Percentiles rank a stretch among this genome's conserved stretches.
Conservation (phyloP, 2,888 invertebrate genomes). For the Lacanobia wlatinum region DNA sequence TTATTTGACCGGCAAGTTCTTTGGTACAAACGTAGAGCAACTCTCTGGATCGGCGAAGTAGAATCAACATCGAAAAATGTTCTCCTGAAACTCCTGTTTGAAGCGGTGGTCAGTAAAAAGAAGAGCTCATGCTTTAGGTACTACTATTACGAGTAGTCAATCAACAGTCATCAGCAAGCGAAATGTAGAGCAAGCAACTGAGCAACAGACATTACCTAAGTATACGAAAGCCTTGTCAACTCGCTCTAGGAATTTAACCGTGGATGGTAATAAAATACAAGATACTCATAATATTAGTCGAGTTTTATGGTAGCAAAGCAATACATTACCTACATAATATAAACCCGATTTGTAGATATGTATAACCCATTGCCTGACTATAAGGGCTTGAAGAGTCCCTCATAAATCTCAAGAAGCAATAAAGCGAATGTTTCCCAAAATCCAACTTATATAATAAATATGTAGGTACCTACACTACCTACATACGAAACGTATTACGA, state of each 20-base stretch:
- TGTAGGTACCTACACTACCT: not conserved
- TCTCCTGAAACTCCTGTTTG: too few species aligned
- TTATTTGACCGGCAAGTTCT: not conserved
- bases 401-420: not conserved
- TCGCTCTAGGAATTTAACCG: not conserved
- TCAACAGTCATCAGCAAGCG: not conserved
- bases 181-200: not conserved
- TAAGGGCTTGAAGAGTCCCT: not conserved
- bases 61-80: not conserved
- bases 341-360: not conserved
- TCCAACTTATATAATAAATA: not conserved
- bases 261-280: not conserved
- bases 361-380: not conserved
- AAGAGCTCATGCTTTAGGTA: not conserved
- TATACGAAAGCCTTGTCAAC: not conserved
- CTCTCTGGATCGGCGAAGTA: not conserved
- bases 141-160: too few species aligned
- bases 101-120: not conserved
- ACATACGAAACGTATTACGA: not conserved
- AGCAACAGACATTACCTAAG: not conserved
- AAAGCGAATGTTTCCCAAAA: not conserved
- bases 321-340: not conserved
- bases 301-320: not conserved
- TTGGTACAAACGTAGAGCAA: not conserved
- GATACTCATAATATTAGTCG: not conserved